Conservation (phyloP, 2,888 invertebrate genomes). For the Aspidapion aeneum region DNA sequence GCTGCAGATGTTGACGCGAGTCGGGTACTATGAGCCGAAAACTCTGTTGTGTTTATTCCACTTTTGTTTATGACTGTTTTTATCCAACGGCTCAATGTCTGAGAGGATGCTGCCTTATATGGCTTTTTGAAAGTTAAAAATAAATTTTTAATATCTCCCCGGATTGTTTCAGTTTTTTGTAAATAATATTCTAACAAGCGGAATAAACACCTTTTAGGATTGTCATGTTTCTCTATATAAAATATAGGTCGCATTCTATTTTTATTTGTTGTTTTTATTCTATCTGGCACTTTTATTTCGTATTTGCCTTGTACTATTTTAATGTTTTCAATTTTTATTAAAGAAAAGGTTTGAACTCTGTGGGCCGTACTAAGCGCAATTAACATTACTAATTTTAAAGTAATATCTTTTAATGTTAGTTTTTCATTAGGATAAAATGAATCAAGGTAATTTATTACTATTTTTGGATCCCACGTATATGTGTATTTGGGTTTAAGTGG, state of each 20-base stretch:
- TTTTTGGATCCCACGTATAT: slow-evolving; percentile 18
- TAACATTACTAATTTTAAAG: slow-evolving; percentile 14
- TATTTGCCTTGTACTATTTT: slow-evolving; percentile 1
- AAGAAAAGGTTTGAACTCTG: slow-evolving; percentile 16
- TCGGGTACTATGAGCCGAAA: slow-evolving; percentile 10
- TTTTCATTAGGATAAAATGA: slow-evolving; percentile 11
- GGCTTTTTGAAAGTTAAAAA: slow-evolving; percentile 6
- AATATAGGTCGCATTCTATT: slow-evolving; percentile 13
- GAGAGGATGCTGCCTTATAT: slow-evolving; percentile 5
- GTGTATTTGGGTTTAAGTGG: slow-evolving; percentile 16
- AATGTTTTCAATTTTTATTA: slow-evolving; percentile 14
- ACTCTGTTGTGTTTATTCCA: slow-evolving; percentile 6
- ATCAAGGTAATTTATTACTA: slow-evolving; percentile 14
- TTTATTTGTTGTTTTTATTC: slow-evolving; percentile 15
- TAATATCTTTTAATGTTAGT: slow-evolving; percentile 11
- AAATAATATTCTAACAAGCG: slow-evolving; percentile 4
- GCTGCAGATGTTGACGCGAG: slow-evolving; percentile 13
- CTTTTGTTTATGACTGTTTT: slow-evolving; percentile 2
- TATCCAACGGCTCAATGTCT: slow-evolving; percentile 9
- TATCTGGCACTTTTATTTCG: slow-evolving; percentile 20
- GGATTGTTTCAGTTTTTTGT: slow-evolving; percentile 7
- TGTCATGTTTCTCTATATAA: slow-evolving; percentile 9
- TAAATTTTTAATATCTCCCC: slow-evolving; percentile 6
- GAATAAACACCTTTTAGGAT: slow-evolving; percentile 4
- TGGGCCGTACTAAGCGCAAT: slow-evolving; percentile 15